phyloP scores from a whole-genome alignment of 2,113 vertebrate genomes.

The Siniperca knerii region DNA sequence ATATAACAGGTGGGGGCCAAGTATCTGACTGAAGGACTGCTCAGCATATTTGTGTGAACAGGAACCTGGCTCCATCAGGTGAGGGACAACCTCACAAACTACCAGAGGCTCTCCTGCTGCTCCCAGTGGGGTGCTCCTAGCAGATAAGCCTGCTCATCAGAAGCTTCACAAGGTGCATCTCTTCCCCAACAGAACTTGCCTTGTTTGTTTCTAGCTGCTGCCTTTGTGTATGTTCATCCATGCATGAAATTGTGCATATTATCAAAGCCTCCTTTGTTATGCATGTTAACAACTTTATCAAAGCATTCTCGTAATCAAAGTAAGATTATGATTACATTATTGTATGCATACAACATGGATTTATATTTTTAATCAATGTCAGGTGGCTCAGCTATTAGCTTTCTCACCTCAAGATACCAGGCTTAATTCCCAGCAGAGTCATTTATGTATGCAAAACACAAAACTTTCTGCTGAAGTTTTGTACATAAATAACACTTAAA shows the following conservation, averaged over 20 bases:
- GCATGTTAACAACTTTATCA: conserved; percentile 59
- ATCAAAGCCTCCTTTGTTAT: conserved; percentile 55
- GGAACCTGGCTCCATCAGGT: conserved; percentile 14
- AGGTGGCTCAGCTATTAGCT: not conserved
- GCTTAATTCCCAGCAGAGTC: not conserved
- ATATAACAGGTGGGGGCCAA: not conserved
- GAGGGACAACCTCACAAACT: conserved; percentile 11
- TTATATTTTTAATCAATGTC: conserved; percentile 27
- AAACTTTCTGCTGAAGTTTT: not conserved
- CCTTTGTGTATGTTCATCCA: conserved; percentile 46
- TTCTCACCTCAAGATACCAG: not conserved
- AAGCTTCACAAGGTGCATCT: conserved; percentile 38
- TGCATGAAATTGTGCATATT: conserved; percentile 60
- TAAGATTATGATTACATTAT: conserved; percentile 52
- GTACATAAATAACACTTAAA: not conserved
- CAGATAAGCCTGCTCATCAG: conserved; percentile 41
- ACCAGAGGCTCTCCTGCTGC: conserved; percentile 28
- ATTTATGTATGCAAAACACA: not conserved
- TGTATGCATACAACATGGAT: conserved; percentile 22
- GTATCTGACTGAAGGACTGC: conserved; percentile 15
- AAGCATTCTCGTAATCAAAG: conserved; percentile 60
- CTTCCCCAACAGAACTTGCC: conserved; percentile 10
- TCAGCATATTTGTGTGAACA: conserved; percentile 14
- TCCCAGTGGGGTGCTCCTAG: conserved; percentile 5
- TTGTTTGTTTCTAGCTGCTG: conserved; percentile 34